Conservation (phyloP, 2,797 vertebrate species). For the Florisuga fusca region DNA sequence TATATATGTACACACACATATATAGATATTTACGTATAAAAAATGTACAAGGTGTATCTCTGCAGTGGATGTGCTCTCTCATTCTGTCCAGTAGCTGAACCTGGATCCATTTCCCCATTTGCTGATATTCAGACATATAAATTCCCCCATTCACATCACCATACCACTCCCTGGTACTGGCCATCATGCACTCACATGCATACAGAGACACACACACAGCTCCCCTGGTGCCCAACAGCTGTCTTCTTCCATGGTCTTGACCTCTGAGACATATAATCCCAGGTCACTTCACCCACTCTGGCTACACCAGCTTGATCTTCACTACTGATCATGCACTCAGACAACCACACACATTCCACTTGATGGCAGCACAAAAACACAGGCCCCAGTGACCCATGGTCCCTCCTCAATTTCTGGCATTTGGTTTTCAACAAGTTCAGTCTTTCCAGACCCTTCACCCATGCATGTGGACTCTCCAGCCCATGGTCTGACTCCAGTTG, state of each 20-base stretch:
- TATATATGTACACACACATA: too few species aligned
- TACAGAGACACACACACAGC: not conserved
- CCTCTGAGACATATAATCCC: not conserved
- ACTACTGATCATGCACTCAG: not conserved
- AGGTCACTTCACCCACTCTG: not conserved
- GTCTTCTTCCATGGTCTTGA: not conserved
- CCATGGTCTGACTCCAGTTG: not conserved
- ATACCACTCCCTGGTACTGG: not conserved
- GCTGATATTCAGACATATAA: not conserved
- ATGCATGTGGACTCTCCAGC: accelerated
- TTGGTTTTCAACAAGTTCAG: not conserved
- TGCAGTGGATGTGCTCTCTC: not conserved
- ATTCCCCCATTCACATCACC: not conserved
- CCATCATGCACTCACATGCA: accelerated
- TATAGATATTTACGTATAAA: not conserved
- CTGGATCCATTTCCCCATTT: not conserved
- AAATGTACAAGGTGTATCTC: not conserved
- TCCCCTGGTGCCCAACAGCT: not conserved
- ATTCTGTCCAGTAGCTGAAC: not conserved
- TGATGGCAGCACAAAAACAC: not conserved
- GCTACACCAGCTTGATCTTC: not conserved
- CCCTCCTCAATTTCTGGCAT: not conserved
- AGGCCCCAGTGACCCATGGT: accelerated
- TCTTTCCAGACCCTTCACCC: not conserved
- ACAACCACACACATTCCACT: not conserved